Evolutionary conservation across 2,888 invertebrate genomes (phyloP).

Genomic region (Andrena flavipes): DNA sequence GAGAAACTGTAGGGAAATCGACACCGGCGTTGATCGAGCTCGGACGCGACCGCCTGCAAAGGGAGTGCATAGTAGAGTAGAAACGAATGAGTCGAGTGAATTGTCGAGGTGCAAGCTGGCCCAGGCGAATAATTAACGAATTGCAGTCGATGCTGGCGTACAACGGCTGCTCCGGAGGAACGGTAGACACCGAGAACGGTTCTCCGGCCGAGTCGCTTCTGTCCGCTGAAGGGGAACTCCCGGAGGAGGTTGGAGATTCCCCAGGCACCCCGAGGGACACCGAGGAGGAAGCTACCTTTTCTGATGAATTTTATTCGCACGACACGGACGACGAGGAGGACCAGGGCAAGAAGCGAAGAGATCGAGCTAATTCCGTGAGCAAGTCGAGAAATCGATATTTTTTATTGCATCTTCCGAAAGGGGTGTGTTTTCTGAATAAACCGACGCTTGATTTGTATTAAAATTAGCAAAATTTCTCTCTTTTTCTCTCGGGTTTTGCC

Average conservation of each 20-base stretch:
- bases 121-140: constrained; percentile 25
- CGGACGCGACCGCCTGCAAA: not conserved
- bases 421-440: no score
- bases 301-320: constrained; percentile 91
- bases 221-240: constrained; percentile 80
- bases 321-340: constrained; percentile 92
- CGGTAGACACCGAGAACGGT: constrained; percentile 76
- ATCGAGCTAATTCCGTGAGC: constrained; percentile 76
- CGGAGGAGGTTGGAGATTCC: constrained; percentile 79
- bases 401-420: no score
- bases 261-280: constrained; percentile 82
- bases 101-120: not conserved
- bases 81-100: constrained; percentile 9
- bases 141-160: constrained; percentile 80
- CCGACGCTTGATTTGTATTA: no score
- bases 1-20: not conserved
- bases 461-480: no score
- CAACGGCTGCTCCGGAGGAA: constrained; percentile 67
- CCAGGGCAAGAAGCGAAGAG: constrained; percentile 80
- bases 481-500: no score
- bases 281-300: constrained; percentile 87
- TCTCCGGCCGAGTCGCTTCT: constrained; percentile 80
- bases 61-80: not conserved
- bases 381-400: no score
- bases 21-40: not conserved